phyloP scores from a whole-genome alignment of 2,888 invertebrate species.

The Zaprionus obscuricornis region DNA sequence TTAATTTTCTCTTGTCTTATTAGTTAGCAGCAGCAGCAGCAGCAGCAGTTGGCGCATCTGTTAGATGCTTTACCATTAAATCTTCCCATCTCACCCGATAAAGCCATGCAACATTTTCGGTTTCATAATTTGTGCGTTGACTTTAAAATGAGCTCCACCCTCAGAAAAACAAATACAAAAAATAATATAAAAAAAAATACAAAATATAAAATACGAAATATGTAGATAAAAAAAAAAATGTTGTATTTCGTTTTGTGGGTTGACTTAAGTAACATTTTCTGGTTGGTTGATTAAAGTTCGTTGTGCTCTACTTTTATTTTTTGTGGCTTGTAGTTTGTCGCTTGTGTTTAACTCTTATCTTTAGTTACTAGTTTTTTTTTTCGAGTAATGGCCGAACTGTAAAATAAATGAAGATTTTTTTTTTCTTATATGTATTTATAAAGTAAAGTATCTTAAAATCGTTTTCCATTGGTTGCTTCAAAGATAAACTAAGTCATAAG shows the following conservation, averaged over 20 bases:
- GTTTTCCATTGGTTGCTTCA: slow-evolving; percentile 33
- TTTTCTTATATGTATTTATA: too few relatives aligned
- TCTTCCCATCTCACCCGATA: slow-evolving; percentile 44
- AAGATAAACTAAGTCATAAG: slow-evolving; percentile 25
- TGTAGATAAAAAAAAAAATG: not conserved
- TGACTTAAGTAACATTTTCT: slow-evolving; percentile 50
- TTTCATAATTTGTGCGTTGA: slow-evolving; percentile 41
- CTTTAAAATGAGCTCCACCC: slow-evolving; percentile 67
- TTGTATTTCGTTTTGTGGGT: slow-evolving; percentile 3
- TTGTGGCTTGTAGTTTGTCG: slow-evolving; percentile 6
- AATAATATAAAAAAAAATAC: not conserved
- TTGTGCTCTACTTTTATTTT: slow-evolving; percentile 32
- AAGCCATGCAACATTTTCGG: slow-evolving; percentile 12
- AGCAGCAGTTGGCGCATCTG: slow-evolving; percentile 62
- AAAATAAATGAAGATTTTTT: too few relatives aligned
- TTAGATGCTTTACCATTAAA: slow-evolving; percentile 68
- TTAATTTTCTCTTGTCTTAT: slow-evolving; percentile 45
- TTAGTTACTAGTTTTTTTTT: not conserved
- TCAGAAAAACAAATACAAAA: slow-evolving; percentile 16
- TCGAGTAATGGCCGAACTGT: slow-evolving; percentile 40
- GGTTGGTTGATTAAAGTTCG: slow-evolving; percentile 77
- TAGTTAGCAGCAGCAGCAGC: slow-evolving; percentile 53
- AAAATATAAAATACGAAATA: too few relatives aligned
- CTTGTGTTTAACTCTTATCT: slow-evolving; percentile 34
- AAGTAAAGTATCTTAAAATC: slow-evolving; percentile 3